Evolutionary conservation across 2,113 vertebrate species (phyloP), one percentile per base, ranked within the genome.

Genomic region (Lathamus discolor): DNA sequence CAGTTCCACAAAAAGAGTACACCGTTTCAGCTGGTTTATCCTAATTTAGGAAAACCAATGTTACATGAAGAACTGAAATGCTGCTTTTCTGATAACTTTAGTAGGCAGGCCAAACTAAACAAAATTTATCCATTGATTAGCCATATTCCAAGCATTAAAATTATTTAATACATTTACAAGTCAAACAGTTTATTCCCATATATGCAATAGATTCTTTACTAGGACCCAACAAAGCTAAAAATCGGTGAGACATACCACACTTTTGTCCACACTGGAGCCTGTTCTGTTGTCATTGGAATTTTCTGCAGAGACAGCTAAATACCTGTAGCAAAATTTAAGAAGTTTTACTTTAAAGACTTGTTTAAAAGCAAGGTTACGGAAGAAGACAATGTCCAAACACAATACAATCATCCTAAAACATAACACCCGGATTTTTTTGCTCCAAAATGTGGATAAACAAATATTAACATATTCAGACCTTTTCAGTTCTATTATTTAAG

Each of bases 231-330:
- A 61, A 81, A 86, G 69, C 44, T 39, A 44, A 91, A 28, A 92
- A 37, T 64, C n/a, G 92, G 88, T 62, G 85, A 97, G 66, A 98
- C 99, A 96, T 97, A 99, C 99, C 92, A 99, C 98, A 97, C 98
- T 99, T 97, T 99, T 99, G 97, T 99, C 99, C 96, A 98, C 98
- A 92, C 98, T 99, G 86, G 98, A 98, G 88, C 98, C 98, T 93
- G 98, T 97, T 95, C 98, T 98, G 95, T 99, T 99, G 95, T 99
- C 99, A 87, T 98, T 98, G 84, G 99, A 95, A 97, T 99, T 99
- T 95, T 98, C 95, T 88, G 97, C 96, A 96, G 98, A 81, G 44
- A 95, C 93, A 67, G 93, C 81, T 96, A 98, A 97, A 96, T 98
- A 98, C 95, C 98, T 98, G 83, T 17, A 86, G 91, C 27, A 92